Evolutionary conservation across 2,888 invertebrate genomes (phyloP).

Genomic region (Sipha maydis): DNA sequence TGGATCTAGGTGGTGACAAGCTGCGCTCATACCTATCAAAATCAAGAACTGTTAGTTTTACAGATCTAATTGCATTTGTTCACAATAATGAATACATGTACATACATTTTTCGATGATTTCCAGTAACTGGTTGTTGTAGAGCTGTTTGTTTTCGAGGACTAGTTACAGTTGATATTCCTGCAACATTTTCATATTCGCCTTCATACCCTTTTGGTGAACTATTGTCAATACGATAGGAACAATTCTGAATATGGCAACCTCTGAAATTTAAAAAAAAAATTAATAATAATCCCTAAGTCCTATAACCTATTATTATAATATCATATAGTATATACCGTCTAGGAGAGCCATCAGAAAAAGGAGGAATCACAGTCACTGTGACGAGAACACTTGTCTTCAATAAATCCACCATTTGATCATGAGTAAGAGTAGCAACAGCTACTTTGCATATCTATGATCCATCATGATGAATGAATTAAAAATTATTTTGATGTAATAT

Average conservation of each 20-base stretch:
- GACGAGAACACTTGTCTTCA: slow-evolving; percentile 89
- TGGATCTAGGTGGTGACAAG: slow-evolving; percentile 81
- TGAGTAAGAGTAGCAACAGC: slow-evolving; percentile 89
- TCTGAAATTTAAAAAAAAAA: slow-evolving; percentile 66
- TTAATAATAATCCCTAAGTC: too few species aligned
- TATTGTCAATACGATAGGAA: slow-evolving; percentile 70
- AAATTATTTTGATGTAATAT: not conserved
- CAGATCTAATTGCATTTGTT: not conserved
- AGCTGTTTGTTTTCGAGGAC: slow-evolving; percentile 67
- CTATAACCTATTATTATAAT: not conserved
- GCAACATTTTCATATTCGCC: slow-evolving; percentile 68
- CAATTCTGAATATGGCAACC: slow-evolving; percentile 76
- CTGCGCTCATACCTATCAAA: slow-evolving; percentile 74
- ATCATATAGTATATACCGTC: slow-evolving; percentile 69
- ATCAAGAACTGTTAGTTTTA: slow-evolving; percentile 8
- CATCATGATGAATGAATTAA: not conserved
- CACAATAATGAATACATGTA: slow-evolving; percentile 23
- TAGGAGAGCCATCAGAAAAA: slow-evolving; percentile 75
- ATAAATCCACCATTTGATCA: slow-evolving; percentile 91
- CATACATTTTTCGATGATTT: slow-evolving; percentile 73
- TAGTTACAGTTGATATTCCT: slow-evolving; percentile 68
- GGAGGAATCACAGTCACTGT: slow-evolving; percentile 86
- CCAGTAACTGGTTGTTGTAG: slow-evolving; percentile 72
- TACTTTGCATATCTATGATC: slow-evolving; percentile 79
- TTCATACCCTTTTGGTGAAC: slow-evolving; percentile 76